These are phyloP conservation scores for Scolopax mira DNA, from an alignment of 2,113 vertebrate species.

Conservation along the genomic window DNA sequence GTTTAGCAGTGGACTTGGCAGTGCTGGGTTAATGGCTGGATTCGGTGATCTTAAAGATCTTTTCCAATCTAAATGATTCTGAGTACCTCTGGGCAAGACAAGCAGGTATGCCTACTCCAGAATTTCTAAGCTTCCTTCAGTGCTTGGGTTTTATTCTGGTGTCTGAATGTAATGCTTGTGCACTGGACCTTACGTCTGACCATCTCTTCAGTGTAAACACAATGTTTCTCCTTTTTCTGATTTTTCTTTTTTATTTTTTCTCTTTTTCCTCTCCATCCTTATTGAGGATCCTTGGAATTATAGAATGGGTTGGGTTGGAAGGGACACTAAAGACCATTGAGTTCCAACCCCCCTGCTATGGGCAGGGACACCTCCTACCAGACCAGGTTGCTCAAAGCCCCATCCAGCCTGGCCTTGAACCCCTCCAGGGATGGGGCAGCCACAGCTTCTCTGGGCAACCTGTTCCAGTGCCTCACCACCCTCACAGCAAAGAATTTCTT, in stretches of 20 bases:
- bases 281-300: too few species aligned
- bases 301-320: too few species aligned
- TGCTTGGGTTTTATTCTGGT: background rate
- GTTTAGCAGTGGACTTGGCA: background rate
- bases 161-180: background rate
- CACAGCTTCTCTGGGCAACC: too few species aligned
- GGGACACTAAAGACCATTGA: too few species aligned
- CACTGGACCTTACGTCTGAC: background rate
- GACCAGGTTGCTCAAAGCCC: too few species aligned
- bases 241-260: background rate
- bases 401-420: too few species aligned
- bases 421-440: too few species aligned
- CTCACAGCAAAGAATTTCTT: too few species aligned
- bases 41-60: background rate
- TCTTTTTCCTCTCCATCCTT: background rate
- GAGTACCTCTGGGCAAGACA: background rate
- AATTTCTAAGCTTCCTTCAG: background rate
- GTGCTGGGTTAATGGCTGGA: background rate
- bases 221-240: background rate
- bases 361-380: too few species aligned
- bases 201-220: background rate
- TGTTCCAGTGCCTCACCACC: too few species aligned
- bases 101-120: background rate
- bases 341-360: too few species aligned
- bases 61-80: background rate